Conservation (phyloP, 2,888 invertebrate species). For the Cephus spinipes region DNA sequence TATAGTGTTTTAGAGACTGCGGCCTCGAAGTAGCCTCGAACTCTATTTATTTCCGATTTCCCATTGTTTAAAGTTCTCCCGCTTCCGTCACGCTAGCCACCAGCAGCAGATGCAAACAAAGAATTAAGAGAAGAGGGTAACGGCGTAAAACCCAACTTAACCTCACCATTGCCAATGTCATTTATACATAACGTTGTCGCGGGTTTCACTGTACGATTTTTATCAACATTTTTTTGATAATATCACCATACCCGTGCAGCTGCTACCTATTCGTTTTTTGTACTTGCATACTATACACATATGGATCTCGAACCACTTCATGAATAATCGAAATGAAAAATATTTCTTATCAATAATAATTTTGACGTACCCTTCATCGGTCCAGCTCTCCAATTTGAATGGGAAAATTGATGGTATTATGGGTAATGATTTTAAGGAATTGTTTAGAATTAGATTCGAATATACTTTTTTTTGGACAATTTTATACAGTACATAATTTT, state of each 20-base stretch:
- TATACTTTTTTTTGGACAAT: not conserved
- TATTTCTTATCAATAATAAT: not conserved
- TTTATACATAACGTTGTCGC: slow-evolving; percentile 1
- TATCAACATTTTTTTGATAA: not conserved
- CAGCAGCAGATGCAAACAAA: slow-evolving; percentile 16
- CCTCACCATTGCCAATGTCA: not conserved
- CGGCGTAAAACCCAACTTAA: not conserved
- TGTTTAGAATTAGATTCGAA: no score
- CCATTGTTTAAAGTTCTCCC: slow-evolving; percentile 17
- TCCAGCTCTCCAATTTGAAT: not conserved
- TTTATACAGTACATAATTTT: not conserved
- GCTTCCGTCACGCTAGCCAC: slow-evolving; percentile 20
- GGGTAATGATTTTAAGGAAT: not conserved
- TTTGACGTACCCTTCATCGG: not conserved
- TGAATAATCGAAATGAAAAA: not conserved
- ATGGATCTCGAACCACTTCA: not conserved
- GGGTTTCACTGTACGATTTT: slow-evolving; percentile 3
- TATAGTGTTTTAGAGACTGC: not conserved
- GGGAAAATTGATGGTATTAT: not conserved
- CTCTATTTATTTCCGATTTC: slow-evolving; percentile 24
- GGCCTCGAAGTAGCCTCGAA: slow-evolving; percentile 13
- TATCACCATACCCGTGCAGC: not conserved
- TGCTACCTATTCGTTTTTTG: not conserved
- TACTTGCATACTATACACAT: not conserved
- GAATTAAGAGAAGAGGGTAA: slow-evolving; percentile 1